A percentile compares a stretch with the other conserved stretches of the same genome.
phyloP scores from a whole-genome alignment of 2,888 invertebrate species.

The Andrena trimmerana region DNA sequence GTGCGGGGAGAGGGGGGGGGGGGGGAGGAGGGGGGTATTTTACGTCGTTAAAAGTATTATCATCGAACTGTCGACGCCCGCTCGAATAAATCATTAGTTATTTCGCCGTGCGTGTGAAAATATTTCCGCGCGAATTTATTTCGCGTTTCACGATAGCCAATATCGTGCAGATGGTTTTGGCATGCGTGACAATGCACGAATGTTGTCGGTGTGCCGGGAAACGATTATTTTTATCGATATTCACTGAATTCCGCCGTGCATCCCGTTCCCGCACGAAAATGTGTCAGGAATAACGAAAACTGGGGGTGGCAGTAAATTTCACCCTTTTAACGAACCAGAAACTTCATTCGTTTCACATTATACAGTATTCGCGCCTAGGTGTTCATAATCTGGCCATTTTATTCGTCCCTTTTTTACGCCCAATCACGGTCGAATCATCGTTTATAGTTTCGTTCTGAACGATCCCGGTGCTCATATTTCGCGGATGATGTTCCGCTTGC shows the following conservation, averaged over 20 bases:
- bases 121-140: constrained; percentile 47
- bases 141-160: constrained; percentile 15
- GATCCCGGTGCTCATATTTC: background rate
- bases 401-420: constrained; percentile 7
- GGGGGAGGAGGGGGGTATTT: background rate
- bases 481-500: background rate
- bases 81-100: constrained; percentile 38
- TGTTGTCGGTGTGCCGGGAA: constrained; percentile 22
- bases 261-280: constrained; percentile 23
- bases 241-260: constrained; percentile 17
- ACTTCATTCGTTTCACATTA: constrained; percentile 43
- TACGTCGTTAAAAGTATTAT: constrained; percentile 35
- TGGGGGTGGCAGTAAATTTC: constrained; percentile 34
- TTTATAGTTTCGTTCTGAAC: constrained; percentile 3
- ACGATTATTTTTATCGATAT: constrained; percentile 53
- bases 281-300: constrained; percentile 42
- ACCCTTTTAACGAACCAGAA: constrained; percentile 31
- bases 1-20: background rate
- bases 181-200: constrained; percentile 41
- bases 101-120: constrained; percentile 7
- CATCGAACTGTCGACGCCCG: constrained; percentile 22
- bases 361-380: background rate
- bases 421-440: constrained; percentile 26
- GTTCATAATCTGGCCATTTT: background rate
- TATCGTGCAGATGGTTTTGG: constrained; percentile 43